Base-by-base conservation (phyloP, 2,113 vertebrate species). In the Psettodes erumei region DNA sequence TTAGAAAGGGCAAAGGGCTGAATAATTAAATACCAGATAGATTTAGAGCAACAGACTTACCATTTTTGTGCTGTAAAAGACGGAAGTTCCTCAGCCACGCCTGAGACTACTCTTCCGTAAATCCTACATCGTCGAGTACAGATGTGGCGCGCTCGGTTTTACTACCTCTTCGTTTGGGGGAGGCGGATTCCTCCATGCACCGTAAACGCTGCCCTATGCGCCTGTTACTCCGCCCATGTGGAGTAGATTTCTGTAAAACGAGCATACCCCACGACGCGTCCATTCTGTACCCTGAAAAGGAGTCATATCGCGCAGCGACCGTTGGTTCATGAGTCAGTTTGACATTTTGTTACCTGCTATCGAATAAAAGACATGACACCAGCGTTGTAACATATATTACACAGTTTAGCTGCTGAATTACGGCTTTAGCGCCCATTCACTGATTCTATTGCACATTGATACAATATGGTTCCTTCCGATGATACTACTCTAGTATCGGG, bases 31-130 rank as follows among this genome's bases (percentile, higher is more conserved):
- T 42, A 67, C 53, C 60, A 58, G 9, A 51, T 0, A 65, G 0
- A 55, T 45, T 37, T 27, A 62, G 18, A 0, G 71, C 18, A 55
- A n/a, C 10, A 75, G 30, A 71, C 91, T 92, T 86, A 94, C 94
- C 94, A 94, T 94, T 91, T 92, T 92, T 83, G 72, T 65, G 84
- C 83, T 71, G 87, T 83, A 74, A 61, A 94, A 94, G 91, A 87
- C 93, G 93, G 94, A 94, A 94, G 93, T 93, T 88, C 73, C 71
- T 85, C 85, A 86, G 92, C 93, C 94, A 93, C 94, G 93, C 94
- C 94, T 94, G 88, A 61, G 55, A 88, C 90, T 89, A 77, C 60
- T 84, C 91, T 93, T 92, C 91, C 89, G 91, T 87, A 86, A 87
- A 91, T 84, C 82, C 81, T 83, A 77, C 84, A 85, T 80, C 21